A percentile compares a stretch with the other conserved stretches of the same genome.
Conservation (phyloP, 1,140 invertebrate species). For the Zaprionus lachaisei region DNA sequence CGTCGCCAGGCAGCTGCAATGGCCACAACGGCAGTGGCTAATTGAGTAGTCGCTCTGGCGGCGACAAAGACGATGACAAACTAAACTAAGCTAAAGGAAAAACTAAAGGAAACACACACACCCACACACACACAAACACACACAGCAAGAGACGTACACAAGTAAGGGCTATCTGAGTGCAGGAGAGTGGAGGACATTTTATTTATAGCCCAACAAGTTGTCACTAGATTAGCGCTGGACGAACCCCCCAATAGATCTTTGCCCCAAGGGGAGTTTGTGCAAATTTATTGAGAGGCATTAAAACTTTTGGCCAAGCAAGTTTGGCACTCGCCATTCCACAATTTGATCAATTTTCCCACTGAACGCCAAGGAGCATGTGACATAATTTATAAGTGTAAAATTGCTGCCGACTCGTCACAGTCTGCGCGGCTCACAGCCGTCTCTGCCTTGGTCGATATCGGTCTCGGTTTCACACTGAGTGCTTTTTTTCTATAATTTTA, state of each 20-base stretch:
- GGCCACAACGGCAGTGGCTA: constrained; percentile 61
- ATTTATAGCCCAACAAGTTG: constrained; percentile 81
- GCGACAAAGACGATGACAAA: constrained; percentile 5
- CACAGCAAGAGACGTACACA: not conserved
- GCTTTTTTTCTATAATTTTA: constrained; percentile 64
- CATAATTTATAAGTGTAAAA: constrained; percentile 79
- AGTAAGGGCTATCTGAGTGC: not conserved
- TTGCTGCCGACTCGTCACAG: constrained; percentile 38
- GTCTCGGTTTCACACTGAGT: not conserved
- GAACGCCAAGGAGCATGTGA: constrained; percentile 69
- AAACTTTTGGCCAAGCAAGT: constrained; percentile 61
- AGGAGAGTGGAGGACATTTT: constrained; percentile 32
- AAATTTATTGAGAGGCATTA: constrained; percentile 74
- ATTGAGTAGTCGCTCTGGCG: constrained; percentile 56
- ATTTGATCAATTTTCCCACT: constrained; percentile 64
- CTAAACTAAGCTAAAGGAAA: constrained; percentile 31
- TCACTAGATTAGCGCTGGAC: constrained; percentile 63
- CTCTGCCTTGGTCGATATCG: not conserved
- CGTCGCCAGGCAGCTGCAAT: constrained; percentile 58
- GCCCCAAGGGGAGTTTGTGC: constrained; percentile 49
- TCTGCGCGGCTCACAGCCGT: not conserved
- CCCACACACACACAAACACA: constrained; percentile 6
- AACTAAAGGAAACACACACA: constrained; percentile 10
- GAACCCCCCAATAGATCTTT: constrained; percentile 31
- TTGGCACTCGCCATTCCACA: constrained; percentile 31